These are phyloP conservation scores for Pteromalus puparum DNA, from an alignment of 1,140 invertebrate genomes.

Conservation along the genomic window DNA sequence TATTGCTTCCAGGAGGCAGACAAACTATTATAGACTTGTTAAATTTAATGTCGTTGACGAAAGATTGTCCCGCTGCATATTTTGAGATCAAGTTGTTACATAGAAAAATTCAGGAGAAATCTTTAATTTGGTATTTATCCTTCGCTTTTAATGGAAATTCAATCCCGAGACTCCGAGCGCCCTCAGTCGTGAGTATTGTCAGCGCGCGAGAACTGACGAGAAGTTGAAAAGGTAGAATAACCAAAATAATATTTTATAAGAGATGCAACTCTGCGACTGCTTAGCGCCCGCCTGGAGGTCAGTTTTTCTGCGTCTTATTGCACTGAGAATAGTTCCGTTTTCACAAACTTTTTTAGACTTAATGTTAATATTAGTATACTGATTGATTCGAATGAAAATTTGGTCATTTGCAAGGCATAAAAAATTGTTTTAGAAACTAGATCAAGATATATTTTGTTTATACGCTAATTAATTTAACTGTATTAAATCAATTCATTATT, in stretches of 20 bases:
- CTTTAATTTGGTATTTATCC: neutral
- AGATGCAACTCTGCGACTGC: constrained; percentile 39
- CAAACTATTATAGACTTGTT: neutral
- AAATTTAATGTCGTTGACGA: neutral
- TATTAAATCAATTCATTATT: too few species aligned
- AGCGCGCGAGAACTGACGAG: too few species aligned
- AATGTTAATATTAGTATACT: neutral
- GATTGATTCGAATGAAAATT: neutral
- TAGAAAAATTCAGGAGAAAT: constrained; percentile 27
- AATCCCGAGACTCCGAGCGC: constrained; percentile 49
- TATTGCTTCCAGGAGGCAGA: constrained; percentile 4
- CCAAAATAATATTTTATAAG: constrained; percentile 41
- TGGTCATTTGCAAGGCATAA: constrained; percentile 8
- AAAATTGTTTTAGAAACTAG: neutral
- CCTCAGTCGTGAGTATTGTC: neutral
- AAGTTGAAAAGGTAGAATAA: constrained; percentile 41
- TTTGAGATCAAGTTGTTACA: neutral
- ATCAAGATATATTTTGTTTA: too few species aligned
- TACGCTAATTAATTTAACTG: too few species aligned
- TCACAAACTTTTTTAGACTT: neutral
- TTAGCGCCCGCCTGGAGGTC: too few species aligned
- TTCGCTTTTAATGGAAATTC: constrained; percentile 23
- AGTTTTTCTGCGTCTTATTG: too few species aligned
- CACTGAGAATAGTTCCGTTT: neutral
- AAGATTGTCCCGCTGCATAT: neutral